phyloP scores from a whole-genome alignment of 1,140 invertebrate genomes.

The Drosophila rufa region DNA sequence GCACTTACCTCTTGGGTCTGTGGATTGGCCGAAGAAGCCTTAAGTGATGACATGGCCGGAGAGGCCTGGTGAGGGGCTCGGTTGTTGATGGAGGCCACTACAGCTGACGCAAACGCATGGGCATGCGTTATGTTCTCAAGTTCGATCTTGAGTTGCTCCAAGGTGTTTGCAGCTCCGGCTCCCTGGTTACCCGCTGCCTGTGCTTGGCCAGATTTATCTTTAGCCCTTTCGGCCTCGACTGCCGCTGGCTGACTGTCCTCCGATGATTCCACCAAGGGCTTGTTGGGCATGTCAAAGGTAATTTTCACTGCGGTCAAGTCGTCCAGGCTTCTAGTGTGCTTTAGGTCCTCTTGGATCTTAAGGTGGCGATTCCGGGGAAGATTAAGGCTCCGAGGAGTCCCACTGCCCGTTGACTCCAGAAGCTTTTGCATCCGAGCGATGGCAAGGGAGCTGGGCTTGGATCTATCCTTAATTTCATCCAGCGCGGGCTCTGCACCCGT shows the following conservation, averaged over 20 bases:
- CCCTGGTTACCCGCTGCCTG: slow-evolving; percentile 56
- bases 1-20: slow-evolving; percentile 58
- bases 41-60: slow-evolving; percentile 61
- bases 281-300: slow-evolving; percentile 76
- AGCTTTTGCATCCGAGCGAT: slow-evolving; percentile 69
- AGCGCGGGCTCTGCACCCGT: slow-evolving; percentile 60
- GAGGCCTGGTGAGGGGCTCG: slow-evolving; percentile 62
- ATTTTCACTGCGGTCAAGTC: slow-evolving; percentile 73
- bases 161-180: slow-evolving; percentile 85
- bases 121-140: slow-evolving; percentile 87
- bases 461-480: slow-evolving; percentile 48
- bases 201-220: slow-evolving; percentile 48
- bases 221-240: slow-evolving; percentile 51
- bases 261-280: slow-evolving; percentile 20
- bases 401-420: slow-evolving; percentile 54
- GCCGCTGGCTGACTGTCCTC: slow-evolving; percentile 7
- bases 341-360: slow-evolving; percentile 66
- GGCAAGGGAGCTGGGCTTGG: slow-evolving; percentile 55
- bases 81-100: slow-evolving; percentile 73
- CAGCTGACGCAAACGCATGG: slow-evolving; percentile 77
- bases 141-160: slow-evolving; percentile 87
- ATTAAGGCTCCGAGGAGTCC: slow-evolving; percentile 65
- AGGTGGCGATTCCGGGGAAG: slow-evolving; percentile 67
- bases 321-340: slow-evolving; percentile 70
- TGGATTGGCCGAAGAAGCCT: slow-evolving; percentile 51